Evolutionary conservation across 2,888 invertebrate species (phyloP).

Genomic region (Frankliniella fusca): DNA sequence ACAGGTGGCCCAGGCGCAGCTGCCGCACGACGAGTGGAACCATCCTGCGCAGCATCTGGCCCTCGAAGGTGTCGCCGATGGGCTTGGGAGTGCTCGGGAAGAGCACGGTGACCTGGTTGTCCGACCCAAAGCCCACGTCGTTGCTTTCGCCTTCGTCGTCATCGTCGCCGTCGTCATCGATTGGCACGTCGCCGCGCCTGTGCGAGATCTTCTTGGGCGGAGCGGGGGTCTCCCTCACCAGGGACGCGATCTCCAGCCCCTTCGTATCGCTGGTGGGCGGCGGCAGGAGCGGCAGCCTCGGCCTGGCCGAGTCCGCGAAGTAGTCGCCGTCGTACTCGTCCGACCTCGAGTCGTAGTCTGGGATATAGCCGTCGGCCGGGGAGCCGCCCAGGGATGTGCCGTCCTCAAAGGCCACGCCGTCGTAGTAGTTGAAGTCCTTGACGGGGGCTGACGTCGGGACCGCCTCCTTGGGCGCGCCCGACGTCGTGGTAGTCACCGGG

Average conservation of each 20-base stretch:
- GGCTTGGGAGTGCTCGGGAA: background rate
- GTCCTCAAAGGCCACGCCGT: conserved; percentile 17
- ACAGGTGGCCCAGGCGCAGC: conserved; percentile 19
- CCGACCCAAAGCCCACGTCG: background rate
- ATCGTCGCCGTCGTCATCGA: background rate
- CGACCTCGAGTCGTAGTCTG: background rate
- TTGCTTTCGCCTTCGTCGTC: background rate
- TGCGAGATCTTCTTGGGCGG: background rate
- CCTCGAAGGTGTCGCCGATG: background rate
- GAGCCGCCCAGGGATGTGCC: background rate
- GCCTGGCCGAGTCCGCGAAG: background rate
- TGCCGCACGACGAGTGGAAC: conserved; percentile 1
- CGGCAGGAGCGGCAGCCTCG: background rate
- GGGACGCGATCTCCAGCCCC: conserved; percentile 13
- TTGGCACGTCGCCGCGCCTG: background rate
- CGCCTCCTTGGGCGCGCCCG: background rate
- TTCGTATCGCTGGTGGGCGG: background rate
- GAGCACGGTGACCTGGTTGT: background rate
- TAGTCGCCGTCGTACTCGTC: conserved; percentile 16
- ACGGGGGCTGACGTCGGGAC: background rate
- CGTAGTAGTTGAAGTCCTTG: conserved; percentile 18
- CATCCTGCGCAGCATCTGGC: conserved; percentile 15
- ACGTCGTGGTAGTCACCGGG: background rate
- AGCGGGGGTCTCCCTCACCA: conserved; percentile 8
- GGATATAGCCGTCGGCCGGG: conserved; percentile 9